A percentile compares a stretch with the other conserved stretches of the same genome.
phyloP scores from a whole-genome alignment of 2,113 vertebrate species.

The Petrocephalus zakoni region DNA sequence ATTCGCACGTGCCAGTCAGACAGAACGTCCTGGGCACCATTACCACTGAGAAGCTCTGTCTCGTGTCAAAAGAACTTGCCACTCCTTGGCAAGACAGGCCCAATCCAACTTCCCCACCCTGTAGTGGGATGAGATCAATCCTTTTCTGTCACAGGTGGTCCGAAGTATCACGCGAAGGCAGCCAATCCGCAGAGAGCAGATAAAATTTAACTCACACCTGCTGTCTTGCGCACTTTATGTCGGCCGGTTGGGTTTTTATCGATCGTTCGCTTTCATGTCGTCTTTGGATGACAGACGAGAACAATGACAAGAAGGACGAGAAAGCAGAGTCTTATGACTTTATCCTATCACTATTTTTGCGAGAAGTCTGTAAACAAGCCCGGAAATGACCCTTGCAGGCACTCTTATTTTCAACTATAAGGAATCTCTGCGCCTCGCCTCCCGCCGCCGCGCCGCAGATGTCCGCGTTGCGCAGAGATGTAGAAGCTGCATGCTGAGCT shows the following conservation, averaged over 20 bases:
- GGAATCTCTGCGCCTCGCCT: neutral
- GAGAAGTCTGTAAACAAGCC: neutral
- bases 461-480: neutral
- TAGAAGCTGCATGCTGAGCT: conserved; percentile 12
- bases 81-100: neutral
- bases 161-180: neutral
- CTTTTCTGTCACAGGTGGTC: neutral
- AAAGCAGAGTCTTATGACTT: neutral
- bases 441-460: neutral
- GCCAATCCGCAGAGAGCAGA: neutral
- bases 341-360: neutral
- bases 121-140: neutral
- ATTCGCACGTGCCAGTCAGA: neutral
- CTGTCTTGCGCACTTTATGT: neutral
- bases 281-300: neutral
- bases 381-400: neutral
- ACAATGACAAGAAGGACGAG: neutral
- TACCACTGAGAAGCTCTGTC: neutral
- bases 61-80: neutral
- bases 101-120: neutral
- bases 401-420: neutral
- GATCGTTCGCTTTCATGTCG: neutral
- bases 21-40: neutral
- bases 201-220: neutral
- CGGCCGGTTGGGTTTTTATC: neutral